These are phyloP conservation scores for Tinea trinotella DNA, from an alignment of 2,888 invertebrate species.

Conservation along the genomic window DNA sequence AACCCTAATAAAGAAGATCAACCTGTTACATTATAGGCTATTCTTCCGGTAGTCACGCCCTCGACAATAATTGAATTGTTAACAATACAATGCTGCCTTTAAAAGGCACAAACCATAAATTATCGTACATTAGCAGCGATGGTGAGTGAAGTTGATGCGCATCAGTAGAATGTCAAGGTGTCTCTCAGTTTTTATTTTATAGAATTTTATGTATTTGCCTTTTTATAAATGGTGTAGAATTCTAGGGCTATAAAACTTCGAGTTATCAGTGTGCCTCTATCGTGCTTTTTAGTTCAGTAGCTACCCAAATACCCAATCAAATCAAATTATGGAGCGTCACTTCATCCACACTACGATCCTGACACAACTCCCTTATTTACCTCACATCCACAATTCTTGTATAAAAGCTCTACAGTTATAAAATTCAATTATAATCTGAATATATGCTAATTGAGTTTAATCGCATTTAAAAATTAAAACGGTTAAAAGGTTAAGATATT, in stretches of 20 bases:
- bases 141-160: constrained; percentile 3
- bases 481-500: no score
- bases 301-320: no score
- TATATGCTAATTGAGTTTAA: no score
- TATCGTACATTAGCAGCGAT: constrained; percentile 14
- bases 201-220: background rate
- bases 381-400: no score
- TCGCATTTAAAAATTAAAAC: no score
- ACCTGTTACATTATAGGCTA: constrained; percentile 15
- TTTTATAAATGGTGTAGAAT: background rate
- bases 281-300: no score
- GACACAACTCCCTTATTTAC: no score
- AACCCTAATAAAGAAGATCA: constrained; percentile 9
- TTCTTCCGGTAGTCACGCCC: constrained; percentile 13
- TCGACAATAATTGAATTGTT: constrained; percentile 8
- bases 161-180: constrained; percentile 16
- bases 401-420: no score
- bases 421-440: no score
- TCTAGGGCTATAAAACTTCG: background rate
- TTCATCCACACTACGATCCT: no score
- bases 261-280: no score
- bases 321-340: no score
- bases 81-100: background rate
- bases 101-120: constrained; percentile 10
- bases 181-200: background rate